phyloP scores from a whole-genome alignment of 2,113 vertebrate species.

The Suncus etruscus region DNA sequence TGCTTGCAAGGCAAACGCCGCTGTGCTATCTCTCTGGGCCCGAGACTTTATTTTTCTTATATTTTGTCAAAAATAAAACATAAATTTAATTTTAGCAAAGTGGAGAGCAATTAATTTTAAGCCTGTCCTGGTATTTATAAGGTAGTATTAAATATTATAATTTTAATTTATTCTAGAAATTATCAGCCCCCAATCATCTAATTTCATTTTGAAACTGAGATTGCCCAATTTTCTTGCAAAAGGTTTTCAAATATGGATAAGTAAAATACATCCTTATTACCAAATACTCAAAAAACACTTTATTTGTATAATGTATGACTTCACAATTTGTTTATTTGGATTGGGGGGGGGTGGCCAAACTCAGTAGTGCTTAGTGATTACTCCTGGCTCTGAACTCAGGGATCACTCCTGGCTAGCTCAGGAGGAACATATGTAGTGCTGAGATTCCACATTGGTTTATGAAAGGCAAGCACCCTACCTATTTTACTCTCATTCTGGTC shows the following conservation, averaged over 20 bases:
- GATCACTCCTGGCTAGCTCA: too few species aligned
- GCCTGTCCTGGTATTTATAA: conserved; percentile 56
- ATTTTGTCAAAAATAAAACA: conserved; percentile 6
- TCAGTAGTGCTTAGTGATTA: too few species aligned
- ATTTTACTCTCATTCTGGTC: too few species aligned
- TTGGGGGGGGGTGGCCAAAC: too few species aligned
- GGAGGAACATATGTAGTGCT: too few species aligned
- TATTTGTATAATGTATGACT: not conserved
- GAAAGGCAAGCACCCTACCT: too few species aligned
- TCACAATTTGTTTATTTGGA: not conserved
- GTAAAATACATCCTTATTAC: not conserved
- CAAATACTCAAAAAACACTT: conserved; percentile 10
- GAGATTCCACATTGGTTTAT: too few species aligned
- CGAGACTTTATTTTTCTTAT: too few species aligned
- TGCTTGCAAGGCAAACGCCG: too few species aligned
- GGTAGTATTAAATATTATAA: conserved; percentile 32
- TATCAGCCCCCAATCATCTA: conserved; percentile 78
- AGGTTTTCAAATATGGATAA: not conserved
- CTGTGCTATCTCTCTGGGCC: too few species aligned
- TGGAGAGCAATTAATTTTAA: conserved; percentile 76
- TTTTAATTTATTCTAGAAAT: conserved; percentile 76
- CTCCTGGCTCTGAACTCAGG: too few species aligned
- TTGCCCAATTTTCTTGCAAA: conserved; percentile 78
- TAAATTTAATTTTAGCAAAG: conserved; percentile 64
- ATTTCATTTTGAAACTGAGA: conserved; percentile 83